These are phyloP conservation scores for Oncorhynchus kisutch DNA, from an alignment of 2,113 vertebrate species.

Conservation along the genomic window DNA sequence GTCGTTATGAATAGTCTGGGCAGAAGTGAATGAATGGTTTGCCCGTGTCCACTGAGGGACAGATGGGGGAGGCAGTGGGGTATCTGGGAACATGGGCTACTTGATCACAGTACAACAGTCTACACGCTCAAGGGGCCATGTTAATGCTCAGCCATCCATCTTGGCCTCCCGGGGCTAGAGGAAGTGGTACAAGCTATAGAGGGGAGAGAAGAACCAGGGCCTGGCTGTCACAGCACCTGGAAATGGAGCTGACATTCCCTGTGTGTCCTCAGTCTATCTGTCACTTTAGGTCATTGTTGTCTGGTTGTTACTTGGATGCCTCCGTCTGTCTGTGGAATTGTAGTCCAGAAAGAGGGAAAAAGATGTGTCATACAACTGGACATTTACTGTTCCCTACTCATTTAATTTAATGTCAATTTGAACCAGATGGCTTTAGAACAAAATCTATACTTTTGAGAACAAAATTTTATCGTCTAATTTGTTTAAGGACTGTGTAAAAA, in stretches of 20 bases:
- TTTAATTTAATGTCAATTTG: too few species aligned
- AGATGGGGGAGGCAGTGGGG: conserved; percentile 64
- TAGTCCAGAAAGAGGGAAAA: conserved; percentile 26
- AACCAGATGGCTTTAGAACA: too few species aligned
- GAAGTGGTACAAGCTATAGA: conserved; percentile 38
- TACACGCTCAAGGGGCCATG: not conserved
- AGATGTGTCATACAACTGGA: conserved; percentile 6
- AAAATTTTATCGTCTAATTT: too few species aligned
- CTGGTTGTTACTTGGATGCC: conserved; percentile 47
- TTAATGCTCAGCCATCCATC: conserved; percentile 31
- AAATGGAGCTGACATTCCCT: conserved; percentile 19
- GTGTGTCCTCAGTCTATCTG: conserved; percentile 52
- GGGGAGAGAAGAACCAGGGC: not conserved
- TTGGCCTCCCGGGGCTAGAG: conserved; percentile 16
- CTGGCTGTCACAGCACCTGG: conserved; percentile 21
- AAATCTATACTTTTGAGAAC: too few species aligned
- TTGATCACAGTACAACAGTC: conserved; percentile 13
- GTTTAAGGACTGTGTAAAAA: conserved; percentile 6
- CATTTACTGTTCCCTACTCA: too few species aligned
- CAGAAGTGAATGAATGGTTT: not conserved
- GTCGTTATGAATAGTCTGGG: not conserved
- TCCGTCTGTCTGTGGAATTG: conserved; percentile 55
- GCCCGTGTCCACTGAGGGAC: conserved; percentile 24
- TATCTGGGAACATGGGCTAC: conserved; percentile 8
- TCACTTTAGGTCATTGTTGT: conserved; percentile 60